Percentiles rank a stretch among this genome's conserved stretches.
Evolutionary conservation across 2,797 vertebrate genomes (phyloP).

Genomic region (Aeoliscus strigatus): DNA sequence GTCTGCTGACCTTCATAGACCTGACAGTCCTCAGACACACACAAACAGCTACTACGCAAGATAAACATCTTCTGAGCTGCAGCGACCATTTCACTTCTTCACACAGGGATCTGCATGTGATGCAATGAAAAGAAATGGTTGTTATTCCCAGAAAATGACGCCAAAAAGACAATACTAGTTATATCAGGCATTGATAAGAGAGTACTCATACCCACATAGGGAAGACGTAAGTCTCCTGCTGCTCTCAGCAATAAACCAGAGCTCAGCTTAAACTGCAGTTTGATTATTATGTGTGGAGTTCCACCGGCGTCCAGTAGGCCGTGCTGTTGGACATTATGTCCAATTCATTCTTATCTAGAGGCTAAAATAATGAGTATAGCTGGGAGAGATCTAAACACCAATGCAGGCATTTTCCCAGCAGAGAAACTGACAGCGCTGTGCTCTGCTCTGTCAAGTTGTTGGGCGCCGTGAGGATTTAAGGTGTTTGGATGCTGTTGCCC

Average conservation of each 20-base stretch:
- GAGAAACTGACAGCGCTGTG: constrained; percentile 58
- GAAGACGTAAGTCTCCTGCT: too few species aligned
- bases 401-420: constrained; percentile 56
- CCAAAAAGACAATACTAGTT: too few species aligned
- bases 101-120: constrained; percentile 15
- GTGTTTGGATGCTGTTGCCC: constrained; percentile 49
- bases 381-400: constrained; percentile 54
- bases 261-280: too few species aligned
- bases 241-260: too few species aligned
- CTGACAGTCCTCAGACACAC: constrained; percentile 41
- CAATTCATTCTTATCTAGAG: constrained; percentile 58
- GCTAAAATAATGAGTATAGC: constrained; percentile 58
- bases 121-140: too few species aligned
- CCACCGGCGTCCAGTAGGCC: constrained; percentile 37
- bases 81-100: neutral
- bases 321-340: constrained; percentile 54
- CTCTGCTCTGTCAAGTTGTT: too few species aligned
- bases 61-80: too few species aligned
- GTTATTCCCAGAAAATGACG: too few species aligned
- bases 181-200: too few species aligned
- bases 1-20: constrained; percentile 58
- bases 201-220: too few species aligned
- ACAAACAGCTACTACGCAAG: constrained; percentile 18
- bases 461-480: constrained; percentile 47
- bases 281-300: too few species aligned